Conservation (phyloP, 2,113 vertebrate genomes). For the Heterotilapia buettikoferi region DNA sequence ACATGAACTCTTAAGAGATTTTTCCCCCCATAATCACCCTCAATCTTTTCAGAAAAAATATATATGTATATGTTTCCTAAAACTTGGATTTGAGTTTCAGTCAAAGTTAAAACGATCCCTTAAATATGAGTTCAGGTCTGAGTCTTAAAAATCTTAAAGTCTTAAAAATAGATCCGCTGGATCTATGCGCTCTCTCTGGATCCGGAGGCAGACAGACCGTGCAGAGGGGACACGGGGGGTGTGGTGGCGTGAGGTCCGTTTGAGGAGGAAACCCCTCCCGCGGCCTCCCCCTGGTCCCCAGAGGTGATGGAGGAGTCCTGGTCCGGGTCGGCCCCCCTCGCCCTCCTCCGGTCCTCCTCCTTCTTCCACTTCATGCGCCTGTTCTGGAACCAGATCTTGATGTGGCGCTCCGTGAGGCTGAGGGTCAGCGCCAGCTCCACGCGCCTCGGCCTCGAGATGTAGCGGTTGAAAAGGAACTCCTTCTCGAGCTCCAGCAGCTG, state of each 20-base stretch:
- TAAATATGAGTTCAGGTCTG: not conserved
- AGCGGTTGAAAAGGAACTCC: constrained; percentile 96
- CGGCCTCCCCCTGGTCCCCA: constrained; percentile 76
- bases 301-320: constrained; percentile 91
- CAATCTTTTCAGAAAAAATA: not conserved
- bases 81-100: not conserved
- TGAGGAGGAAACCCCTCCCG: constrained; percentile 49
- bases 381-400: constrained; percentile 97
- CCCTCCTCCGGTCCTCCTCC: constrained; percentile 89
- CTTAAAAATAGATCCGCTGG: not conserved
- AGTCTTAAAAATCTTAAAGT: not conserved
- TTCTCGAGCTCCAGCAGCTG: constrained; percentile 96
- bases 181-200: constrained; percentile 49
- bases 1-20: not conserved
- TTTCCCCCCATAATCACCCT: not conserved
- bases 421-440: constrained; percentile 93
- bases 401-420: constrained; percentile 94
- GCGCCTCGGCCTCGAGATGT: constrained; percentile 91
- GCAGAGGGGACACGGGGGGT: constrained; percentile 69
- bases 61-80: not conserved
- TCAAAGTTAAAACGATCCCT: not conserved
- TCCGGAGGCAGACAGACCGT: constrained; percentile 18
- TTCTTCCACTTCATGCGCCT: constrained; percentile 98
- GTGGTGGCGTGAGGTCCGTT: constrained; percentile 44
- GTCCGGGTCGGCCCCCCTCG: constrained; percentile 75